Evolutionary conservation across 2,797 vertebrate genomes (phyloP), one percentile per base, ranked within the genome.

Genomic region (Cryptoblepharus egeriae): DNA sequence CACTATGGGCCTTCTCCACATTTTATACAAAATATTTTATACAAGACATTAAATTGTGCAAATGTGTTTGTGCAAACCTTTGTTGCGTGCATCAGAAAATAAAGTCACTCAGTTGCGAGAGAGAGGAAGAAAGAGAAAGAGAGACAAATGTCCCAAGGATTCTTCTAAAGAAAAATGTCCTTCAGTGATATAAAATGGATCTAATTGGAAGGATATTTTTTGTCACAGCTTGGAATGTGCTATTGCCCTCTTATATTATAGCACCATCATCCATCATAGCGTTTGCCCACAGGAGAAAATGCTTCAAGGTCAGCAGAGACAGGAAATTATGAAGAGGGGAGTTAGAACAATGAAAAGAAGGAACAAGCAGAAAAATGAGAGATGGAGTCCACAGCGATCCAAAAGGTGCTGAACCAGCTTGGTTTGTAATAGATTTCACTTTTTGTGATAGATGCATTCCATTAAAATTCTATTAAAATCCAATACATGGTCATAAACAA

Each of bases 401-500:
- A 39, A 80, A 73, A 75, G 11, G 49, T 65, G 61, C 52, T 55
- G 67, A 75, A 70, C 24, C 57, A 68, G 60, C 30, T 60, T 22
- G 12, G 35, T 12, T 57, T 60, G 20, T 37, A 75, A 75, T 58
- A 55, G 37, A 37, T 28, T 30, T 22, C 18, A 77, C 49, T 80
- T 75, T 73, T 10, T 49, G 12, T 75, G 72, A 81, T 81, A 58
- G 55, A 81, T 60, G 72, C 30, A 68, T 58, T 60, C 73, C 72
- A 81, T 81, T 75, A 81, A 68, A 81, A 68, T 60, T 81, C 72
- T 60, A 75, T 81, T 75, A 75, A 30, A 74, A 65, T n/a, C 71
- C 45, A 74, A 65, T 49, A 73, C 58, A 60, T 64, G 15, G n/a
- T 22, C 32, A 55, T 45, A 61, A 30, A 20, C 37, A 30, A 24